Base-by-base conservation (phyloP, 2,888 invertebrate species). In the Habroteleia sp. region DNA sequence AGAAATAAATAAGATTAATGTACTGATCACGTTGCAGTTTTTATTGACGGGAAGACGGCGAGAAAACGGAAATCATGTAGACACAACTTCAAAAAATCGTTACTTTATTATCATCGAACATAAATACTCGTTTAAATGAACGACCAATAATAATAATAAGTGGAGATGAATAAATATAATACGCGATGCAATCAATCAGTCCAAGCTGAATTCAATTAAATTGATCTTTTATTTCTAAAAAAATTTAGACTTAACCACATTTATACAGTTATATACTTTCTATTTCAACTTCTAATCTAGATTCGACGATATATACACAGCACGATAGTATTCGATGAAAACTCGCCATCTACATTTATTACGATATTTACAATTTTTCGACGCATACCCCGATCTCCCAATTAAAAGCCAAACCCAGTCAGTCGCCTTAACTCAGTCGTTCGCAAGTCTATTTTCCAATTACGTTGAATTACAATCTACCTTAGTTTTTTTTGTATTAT, bases 221-320 rank as follows among this genome's bases (percentile, higher is more conserved):
- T 37, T 16, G 39, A 39, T 39, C 8, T 0, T 17, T 39, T 39
- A 17, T 39, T 39, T 39, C 39, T 39, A 41, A 25, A 20, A 54
- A 54, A 39, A 14, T 33, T 10, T 39, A 20, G 8, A 29, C 25
- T 37, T 27, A 39, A 54, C 39, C 52, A 54, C 52, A 54, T 54
- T 54, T 52, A 52, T 42, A 65, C 52, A 46, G 16, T 33, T 17
- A 48, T 66, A 31, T 50, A 50, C 62, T 58, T 44, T 68, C 46
- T 76, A 75, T 72, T 74, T 77, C 80, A 81, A 81, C 76, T 74
- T 63, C 72, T 81, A 78, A 60, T 79, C 71, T 78, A 74, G 81
- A 82, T 58, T 80, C 75, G 77, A 76, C 79, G 78, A 78, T 84
- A 83, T 83, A 79, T 84, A 84, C 82, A 82, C 66, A 80, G 71